Evolutionary conservation across 2,797 vertebrate genomes (phyloP).

Genomic region (Mallotus villosus): DNA sequence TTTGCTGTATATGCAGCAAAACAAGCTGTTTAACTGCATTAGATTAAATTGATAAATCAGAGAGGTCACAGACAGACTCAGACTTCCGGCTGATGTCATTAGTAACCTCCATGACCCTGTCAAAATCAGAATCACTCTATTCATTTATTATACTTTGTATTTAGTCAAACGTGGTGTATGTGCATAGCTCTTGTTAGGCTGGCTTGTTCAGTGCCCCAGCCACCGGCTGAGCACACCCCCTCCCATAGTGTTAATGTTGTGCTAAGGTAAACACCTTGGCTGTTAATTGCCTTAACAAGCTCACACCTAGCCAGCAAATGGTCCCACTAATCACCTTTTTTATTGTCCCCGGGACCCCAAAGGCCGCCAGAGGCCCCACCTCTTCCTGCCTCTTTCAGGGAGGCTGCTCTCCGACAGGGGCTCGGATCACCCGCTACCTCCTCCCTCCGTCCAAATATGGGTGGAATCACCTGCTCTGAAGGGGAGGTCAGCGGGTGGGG

Average conservation of each 20-base stretch:
- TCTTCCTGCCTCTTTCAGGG: slow-evolving; percentile 44
- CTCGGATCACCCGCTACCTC: slow-evolving; percentile 31
- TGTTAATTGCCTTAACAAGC: slow-evolving; percentile 73
- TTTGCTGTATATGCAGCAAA: slow-evolving; percentile 44
- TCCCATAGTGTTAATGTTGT: slow-evolving; percentile 58
- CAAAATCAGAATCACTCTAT: slow-evolving; percentile 21
- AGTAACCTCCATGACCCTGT: slow-evolving; percentile 20
- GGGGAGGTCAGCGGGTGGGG: slow-evolving; percentile 42
- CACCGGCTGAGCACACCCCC: slow-evolving; percentile 30
- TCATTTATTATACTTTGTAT: slow-evolving; percentile 14
- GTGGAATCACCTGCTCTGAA: slow-evolving; percentile 53
- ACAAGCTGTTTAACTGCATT: slow-evolving; percentile 51
- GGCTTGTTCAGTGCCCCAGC: slow-evolving; percentile 27
- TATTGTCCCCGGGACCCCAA: slow-evolving; percentile 57
- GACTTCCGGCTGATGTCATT: slow-evolving; percentile 26
- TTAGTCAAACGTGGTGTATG: background rate
- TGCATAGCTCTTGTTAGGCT: slow-evolving; percentile 1
- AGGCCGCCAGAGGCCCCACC: slow-evolving; percentile 41
- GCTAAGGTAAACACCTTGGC: slow-evolving; percentile 73
- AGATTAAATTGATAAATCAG: slow-evolving; percentile 30
- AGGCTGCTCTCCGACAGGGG: slow-evolving; percentile 40
- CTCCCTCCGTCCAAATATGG: slow-evolving; percentile 35
- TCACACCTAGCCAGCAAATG: slow-evolving; percentile 64
- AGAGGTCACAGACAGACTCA: slow-evolving; percentile 14
- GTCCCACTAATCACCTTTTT: slow-evolving; percentile 69